Conservation (phyloP, 2,888 invertebrate species). For the Schrankia costaestrigalis region DNA sequence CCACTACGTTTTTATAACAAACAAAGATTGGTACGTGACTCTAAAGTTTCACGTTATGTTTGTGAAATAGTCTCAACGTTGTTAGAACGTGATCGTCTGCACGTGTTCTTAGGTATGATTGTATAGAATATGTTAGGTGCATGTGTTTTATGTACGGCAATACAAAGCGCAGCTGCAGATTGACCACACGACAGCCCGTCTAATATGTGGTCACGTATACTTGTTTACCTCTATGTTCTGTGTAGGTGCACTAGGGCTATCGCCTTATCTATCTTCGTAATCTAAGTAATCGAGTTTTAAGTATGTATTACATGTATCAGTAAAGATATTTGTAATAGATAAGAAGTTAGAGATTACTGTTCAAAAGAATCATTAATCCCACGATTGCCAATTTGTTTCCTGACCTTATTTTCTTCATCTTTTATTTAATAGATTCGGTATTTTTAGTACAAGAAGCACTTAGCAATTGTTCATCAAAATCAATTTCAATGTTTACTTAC, state of each 20-base stretch:
- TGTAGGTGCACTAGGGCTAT: slow-evolving; percentile 25
- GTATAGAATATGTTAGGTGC: slow-evolving; percentile 26
- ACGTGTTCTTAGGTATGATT: slow-evolving; percentile 34
- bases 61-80: slow-evolving; percentile 28
- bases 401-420: no score
- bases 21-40: slow-evolving; percentile 29
- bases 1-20: slow-evolving; percentile 10
- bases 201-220: slow-evolving; percentile 44
- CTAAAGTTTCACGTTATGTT: slow-evolving; percentile 22
- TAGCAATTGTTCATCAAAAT: no score
- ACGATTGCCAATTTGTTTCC: no score
- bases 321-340: no score
- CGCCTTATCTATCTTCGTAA: slow-evolving; percentile 29
- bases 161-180: slow-evolving; percentile 55
- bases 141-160: slow-evolving; percentile 47
- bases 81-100: slow-evolving; percentile 35
- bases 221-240: slow-evolving; percentile 17
- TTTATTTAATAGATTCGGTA: no score
- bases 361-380: no score
- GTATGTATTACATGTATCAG: slow-evolving; percentile 27
- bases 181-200: slow-evolving; percentile 53
- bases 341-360: no score
- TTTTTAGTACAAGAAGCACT: no score
- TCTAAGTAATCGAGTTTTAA: slow-evolving; percentile 25
- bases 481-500: no score